phyloP scores from a whole-genome alignment of 1,140 invertebrate genomes.

The Ceratosolen solmsi region DNA sequence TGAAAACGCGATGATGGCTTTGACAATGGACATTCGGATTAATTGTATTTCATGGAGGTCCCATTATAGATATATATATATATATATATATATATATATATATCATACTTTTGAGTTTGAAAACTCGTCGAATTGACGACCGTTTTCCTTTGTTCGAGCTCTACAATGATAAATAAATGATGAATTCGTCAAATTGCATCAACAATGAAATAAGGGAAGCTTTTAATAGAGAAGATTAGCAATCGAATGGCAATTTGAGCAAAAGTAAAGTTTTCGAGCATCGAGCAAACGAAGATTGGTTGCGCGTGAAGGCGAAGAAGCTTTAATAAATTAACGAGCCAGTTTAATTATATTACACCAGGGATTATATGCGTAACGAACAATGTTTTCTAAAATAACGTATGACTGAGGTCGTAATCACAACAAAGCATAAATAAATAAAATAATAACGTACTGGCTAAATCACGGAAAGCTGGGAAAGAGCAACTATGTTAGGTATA shows the following conservation, averaged over 20 bases:
- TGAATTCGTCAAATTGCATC: neutral
- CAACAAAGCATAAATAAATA: slow-evolving; percentile 2
- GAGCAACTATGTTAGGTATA: slow-evolving; percentile 8
- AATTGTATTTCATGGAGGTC: slow-evolving; percentile 53
- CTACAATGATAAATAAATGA: neutral
- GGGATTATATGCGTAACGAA: slow-evolving; percentile 26
- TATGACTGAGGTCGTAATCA: neutral
- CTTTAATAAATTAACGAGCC: neutral
- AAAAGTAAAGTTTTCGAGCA: neutral
- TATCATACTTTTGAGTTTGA: no score
- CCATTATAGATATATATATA: slow-evolving; percentile 49
- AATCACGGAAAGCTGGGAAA: neutral
- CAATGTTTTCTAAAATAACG: slow-evolving; percentile 30
- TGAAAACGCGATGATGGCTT: neutral
- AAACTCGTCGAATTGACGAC: slow-evolving; percentile 13
- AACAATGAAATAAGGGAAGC: neutral
- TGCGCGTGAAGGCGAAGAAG: neutral
- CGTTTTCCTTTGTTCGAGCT: neutral
- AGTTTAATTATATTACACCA: slow-evolving; percentile 15
- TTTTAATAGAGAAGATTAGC: neutral
- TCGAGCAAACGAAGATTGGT: neutral
- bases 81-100: no score
- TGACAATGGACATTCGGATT: neutral
- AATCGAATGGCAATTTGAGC: neutral
- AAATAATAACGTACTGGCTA: neutral